Conservation (phyloP, 53 echinoderm and acorn worm genomes). For the Hippasteria phrygiana region DNA sequence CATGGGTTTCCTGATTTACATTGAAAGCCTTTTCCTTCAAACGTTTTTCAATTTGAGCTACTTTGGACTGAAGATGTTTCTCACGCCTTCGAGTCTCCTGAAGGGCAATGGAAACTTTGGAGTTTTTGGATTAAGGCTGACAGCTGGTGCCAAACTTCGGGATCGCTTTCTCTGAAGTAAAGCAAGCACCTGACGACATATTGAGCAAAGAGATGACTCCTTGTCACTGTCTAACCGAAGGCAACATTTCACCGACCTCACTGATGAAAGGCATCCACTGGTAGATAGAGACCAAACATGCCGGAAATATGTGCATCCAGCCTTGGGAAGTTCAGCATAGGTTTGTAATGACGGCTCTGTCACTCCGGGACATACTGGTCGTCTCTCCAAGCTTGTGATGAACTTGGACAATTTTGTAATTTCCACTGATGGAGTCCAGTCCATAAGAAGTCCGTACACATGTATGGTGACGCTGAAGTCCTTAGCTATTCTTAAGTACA, state of each 20-base stretch:
- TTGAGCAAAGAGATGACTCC: conserved; percentile 21
- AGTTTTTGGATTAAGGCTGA: conserved; percentile 14
- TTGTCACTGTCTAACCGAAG: conserved; percentile 21
- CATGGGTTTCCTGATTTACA: background rate
- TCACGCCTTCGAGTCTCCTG: background rate
- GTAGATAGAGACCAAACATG: conserved; percentile 23
- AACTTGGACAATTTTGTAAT: conserved; percentile 10
- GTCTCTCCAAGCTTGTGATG: background rate
- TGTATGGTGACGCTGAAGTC: conserved; percentile 16
- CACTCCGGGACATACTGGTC: conserved; percentile 15
- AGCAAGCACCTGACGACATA: conserved; percentile 19
- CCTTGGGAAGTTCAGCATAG: conserved; percentile 11
- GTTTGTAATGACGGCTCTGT: conserved; percentile 16
- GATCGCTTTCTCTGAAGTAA: conserved; percentile 26
- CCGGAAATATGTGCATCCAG: conserved; percentile 15
- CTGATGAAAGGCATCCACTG: conserved; percentile 19
- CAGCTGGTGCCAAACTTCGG: conserved; percentile 40
- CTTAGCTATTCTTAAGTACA: background rate
- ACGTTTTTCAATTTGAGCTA: conserved; percentile 28
- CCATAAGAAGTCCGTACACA: conserved; percentile 8
- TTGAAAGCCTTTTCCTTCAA: conserved; percentile 4
- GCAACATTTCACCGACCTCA: conserved; percentile 22
- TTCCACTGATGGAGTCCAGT: conserved; percentile 22
- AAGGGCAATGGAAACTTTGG: conserved; percentile 22
- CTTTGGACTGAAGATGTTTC: conserved; percentile 10